phyloP scores from a whole-genome alignment of 1,140 invertebrate species.

The Rhyacophila brunnea region DNA sequence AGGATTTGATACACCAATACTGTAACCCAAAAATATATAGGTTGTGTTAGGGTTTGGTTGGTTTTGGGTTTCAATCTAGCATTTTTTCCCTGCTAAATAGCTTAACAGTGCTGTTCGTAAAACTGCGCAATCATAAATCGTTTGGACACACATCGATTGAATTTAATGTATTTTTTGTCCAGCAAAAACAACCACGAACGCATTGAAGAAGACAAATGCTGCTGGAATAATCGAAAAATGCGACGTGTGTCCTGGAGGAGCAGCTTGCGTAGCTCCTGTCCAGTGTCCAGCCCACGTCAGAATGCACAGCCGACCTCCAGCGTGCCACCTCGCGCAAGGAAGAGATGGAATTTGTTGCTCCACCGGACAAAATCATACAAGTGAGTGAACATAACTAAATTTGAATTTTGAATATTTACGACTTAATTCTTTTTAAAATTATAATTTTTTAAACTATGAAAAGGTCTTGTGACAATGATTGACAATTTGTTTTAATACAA shows the following conservation, averaged over 20 bases:
- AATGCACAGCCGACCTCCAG: constrained; percentile 42
- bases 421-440: no score
- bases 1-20: no score
- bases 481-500: no score
- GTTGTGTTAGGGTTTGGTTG: not conserved
- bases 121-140: no score
- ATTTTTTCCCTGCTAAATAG: no score
- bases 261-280: constrained; percentile 57
- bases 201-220: no score
- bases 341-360: constrained; percentile 58
- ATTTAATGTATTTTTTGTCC: not conserved
- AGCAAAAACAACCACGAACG: not conserved
- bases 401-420: no score
- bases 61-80: not conserved
- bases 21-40: not conserved
- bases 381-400: constrained; percentile 40
- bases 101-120: no score
- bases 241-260: constrained; percentile 43
- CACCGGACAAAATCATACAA: constrained; percentile 59
- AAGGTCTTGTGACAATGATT: no score
- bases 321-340: constrained; percentile 50
- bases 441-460: no score
- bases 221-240: constrained; percentile 25
- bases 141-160: no score
- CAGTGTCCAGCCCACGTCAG: constrained; percentile 62